Percentiles rank a stretch among this genome's conserved stretches.
Conservation (phyloP, 1,140 invertebrate genomes). For the Homalodisca vitripennis region DNA sequence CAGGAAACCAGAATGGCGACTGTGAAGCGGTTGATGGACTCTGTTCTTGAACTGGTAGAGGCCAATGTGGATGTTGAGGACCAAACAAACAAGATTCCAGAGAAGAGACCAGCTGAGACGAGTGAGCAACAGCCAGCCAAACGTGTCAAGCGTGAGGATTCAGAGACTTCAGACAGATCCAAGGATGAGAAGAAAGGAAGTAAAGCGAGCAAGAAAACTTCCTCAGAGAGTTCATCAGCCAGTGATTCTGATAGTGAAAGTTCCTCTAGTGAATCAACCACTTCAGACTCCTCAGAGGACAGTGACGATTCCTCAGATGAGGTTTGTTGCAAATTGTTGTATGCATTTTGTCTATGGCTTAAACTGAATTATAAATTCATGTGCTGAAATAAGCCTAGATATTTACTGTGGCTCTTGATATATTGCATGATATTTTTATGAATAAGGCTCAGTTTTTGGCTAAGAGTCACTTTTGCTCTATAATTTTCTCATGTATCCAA, state of each 20-base stretch:
- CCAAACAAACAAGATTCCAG: not conserved
- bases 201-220: slow-evolving; percentile 9
- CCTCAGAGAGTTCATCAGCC: slow-evolving; percentile 28
- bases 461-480: no score
- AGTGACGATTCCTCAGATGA: slow-evolving; percentile 28
- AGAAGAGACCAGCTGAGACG: slow-evolving; percentile 14
- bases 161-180: slow-evolving; percentile 1
- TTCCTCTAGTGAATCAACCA: slow-evolving; percentile 25
- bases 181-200: slow-evolving; percentile 15
- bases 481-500: no score
- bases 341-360: no score
- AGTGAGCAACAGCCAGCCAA: slow-evolving; percentile 17
- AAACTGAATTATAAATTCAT: no score
- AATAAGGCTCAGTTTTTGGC: no score
- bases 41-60: not conserved
- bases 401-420: no score
- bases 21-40: slow-evolving; percentile 4
- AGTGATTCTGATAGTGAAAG: slow-evolving; percentile 28
- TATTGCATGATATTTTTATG: no score
- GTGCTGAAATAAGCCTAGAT: no score
- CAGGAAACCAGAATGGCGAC: slow-evolving; percentile 19
- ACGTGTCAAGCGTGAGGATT: slow-evolving; percentile 27
- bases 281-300: slow-evolving; percentile 15
- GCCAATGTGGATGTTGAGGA: not conserved
- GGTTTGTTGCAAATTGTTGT: no score